These are phyloP conservation scores for Leptodactylus fallax DNA, from an alignment of 2,797 vertebrate species.

Conservation along the genomic window DNA sequence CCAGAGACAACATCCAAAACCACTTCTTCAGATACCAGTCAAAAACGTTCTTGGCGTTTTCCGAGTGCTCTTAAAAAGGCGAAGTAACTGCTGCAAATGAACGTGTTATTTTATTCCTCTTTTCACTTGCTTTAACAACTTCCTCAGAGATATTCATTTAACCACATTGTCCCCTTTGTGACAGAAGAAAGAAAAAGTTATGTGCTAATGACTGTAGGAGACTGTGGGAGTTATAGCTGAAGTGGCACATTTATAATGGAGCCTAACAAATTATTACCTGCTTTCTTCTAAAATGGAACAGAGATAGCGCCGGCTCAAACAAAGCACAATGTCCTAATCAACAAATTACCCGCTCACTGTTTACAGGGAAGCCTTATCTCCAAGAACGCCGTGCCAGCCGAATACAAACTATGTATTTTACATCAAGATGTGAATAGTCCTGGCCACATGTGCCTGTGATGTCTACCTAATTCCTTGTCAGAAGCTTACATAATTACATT, in stretches of 20 bases:
- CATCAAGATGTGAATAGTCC: constrained; percentile 19
- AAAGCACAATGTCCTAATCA: constrained; percentile 40
- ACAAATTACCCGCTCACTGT: constrained; percentile 34
- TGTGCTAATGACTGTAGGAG: constrained; percentile 25
- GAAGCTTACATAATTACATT: constrained; percentile 14
- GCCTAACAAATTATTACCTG: constrained; percentile 15
- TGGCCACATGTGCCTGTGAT: background rate
- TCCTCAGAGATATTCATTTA: background rate
- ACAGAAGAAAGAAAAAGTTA: constrained; percentile 26
- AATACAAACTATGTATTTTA: constrained; percentile 29
- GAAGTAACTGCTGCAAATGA: background rate
- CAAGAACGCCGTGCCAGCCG: background rate
- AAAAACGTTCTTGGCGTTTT: background rate
- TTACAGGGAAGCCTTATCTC: constrained; percentile 28
- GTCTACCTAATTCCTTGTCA: background rate
- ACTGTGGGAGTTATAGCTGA: constrained; percentile 6
- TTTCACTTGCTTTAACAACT: constrained; percentile 7
- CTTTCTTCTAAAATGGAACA: background rate
- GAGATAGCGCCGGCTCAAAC: constrained; percentile 9
- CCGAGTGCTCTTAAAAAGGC: background rate
- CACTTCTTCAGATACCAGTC: background rate
- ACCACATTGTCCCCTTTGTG: constrained; percentile 25
- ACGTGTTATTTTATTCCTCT: background rate
- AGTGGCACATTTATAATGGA: constrained; percentile 35
- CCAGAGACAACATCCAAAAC: too few relatives aligned